Percentiles rank a stretch among this genome's conserved stretches.
Conservation (phyloP, 2,113 vertebrate genomes). For the Gymnobelideus leadbeateri region DNA sequence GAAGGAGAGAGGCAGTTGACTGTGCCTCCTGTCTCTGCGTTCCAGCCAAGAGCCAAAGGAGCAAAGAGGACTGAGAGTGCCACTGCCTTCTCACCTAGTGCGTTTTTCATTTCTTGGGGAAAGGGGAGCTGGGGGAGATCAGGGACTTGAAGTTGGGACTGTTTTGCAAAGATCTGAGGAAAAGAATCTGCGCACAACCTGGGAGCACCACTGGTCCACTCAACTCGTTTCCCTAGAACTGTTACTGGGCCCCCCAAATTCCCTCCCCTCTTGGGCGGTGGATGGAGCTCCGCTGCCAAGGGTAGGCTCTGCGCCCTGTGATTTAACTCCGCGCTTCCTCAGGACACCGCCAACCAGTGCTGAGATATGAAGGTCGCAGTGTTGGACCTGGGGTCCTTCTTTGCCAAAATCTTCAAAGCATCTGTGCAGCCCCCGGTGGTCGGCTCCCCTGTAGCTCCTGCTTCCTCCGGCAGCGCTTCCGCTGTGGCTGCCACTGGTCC, state of each 20-base stretch:
- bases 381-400: slow-evolving; percentile 75
- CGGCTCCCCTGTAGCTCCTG: background rate
- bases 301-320: background rate
- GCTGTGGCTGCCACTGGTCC: background rate
- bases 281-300: slow-evolving; percentile 48
- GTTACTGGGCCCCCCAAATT: background rate
- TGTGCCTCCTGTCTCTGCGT: background rate
- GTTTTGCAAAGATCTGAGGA: background rate
- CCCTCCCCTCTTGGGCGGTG: background rate
- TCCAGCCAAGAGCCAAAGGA: background rate
- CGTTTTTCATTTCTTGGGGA: background rate
- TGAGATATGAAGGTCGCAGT: slow-evolving; percentile 80
- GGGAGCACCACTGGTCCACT: background rate
- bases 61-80: background rate
- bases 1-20: background rate
- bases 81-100: background rate
- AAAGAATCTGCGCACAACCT: background rate
- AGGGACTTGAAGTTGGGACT: background rate
- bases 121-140: background rate
- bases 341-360: background rate
- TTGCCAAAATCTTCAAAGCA: slow-evolving; percentile 80
- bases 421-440: slow-evolving; percentile 46
- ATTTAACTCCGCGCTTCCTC: background rate
- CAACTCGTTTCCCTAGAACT: background rate
- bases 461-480: background rate